Percentiles rank a stretch among this genome's conserved stretches.
phyloP scores from a whole-genome alignment of 2,888 invertebrate species.

The Choreutis nemorana region DNA sequence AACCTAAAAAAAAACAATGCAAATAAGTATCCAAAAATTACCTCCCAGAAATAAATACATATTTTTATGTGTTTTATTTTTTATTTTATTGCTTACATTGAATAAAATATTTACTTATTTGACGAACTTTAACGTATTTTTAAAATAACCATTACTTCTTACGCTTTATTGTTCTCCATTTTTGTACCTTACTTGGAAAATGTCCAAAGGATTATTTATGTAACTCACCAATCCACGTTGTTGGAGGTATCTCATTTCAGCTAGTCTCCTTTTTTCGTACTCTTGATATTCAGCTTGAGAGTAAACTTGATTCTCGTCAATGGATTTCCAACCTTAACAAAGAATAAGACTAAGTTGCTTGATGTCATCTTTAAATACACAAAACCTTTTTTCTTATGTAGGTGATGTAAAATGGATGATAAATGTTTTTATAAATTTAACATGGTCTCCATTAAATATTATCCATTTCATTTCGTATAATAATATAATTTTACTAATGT shows the following conservation, averaged over 20 bases:
- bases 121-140: too few species aligned
- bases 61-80: background rate
- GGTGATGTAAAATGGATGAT: too few species aligned
- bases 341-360: too few species aligned
- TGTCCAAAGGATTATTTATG: background rate
- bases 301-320: slow-evolving; percentile 86
- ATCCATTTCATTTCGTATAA: too few species aligned
- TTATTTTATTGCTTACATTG: too few species aligned
- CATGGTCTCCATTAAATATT: background rate
- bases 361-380: too few species aligned
- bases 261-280: slow-evolving; percentile 71
- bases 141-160: too few species aligned
- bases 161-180: too few species aligned
- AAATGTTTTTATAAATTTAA: too few species aligned
- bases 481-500: too few species aligned
- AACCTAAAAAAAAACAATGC: slow-evolving; percentile 29
- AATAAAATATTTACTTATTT: too few species aligned
- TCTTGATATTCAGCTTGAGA: slow-evolving; percentile 85
- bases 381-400: too few species aligned
- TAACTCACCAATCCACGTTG: slow-evolving; percentile 72
- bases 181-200: background rate
- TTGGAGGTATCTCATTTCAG: slow-evolving; percentile 71
- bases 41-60: background rate
- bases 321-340: slow-evolving; percentile 81
- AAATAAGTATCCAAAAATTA: background rate